These are phyloP conservation scores for Leistus spinibarbis DNA, from an alignment of 2,888 invertebrate genomes.

Conservation along the genomic window DNA sequence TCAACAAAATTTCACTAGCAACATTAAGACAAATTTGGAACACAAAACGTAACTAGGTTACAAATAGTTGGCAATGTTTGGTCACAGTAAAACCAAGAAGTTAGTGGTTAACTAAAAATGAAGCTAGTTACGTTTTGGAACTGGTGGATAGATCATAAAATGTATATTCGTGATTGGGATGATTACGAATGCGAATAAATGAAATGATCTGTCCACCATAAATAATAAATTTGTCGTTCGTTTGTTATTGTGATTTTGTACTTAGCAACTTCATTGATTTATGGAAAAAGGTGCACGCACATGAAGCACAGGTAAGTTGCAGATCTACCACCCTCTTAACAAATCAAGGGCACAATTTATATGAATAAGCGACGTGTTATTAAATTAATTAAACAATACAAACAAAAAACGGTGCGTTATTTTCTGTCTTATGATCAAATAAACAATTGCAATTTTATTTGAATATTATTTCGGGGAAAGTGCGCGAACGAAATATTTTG, in stretches of 20 bases:
- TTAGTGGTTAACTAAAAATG: background rate
- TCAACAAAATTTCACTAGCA: background rate
- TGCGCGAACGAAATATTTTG: conserved; percentile 56
- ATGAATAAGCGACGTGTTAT: conserved; percentile 49
- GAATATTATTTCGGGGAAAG: too few relatives aligned
- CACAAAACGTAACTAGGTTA: background rate
- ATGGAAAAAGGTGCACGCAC: conserved; percentile 44
- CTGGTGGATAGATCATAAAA: background rate
- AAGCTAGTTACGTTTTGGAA: background rate
- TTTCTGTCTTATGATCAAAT: background rate
- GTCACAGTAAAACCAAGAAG: background rate
- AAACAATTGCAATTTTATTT: conserved; percentile 34
- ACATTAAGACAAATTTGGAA: background rate
- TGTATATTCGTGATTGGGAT: background rate
- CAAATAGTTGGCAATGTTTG: too few relatives aligned
- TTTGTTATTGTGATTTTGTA: background rate
- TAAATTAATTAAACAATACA: conserved; percentile 8
- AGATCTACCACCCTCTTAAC: conserved; percentile 42
- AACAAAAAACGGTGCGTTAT: conserved; percentile 26
- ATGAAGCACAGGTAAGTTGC: conserved; percentile 18
- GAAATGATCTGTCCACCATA: background rate
- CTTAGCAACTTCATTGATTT: conserved; percentile 1
- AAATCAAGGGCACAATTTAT: conserved; percentile 57
- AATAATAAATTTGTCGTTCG: background rate
- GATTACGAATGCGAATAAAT: background rate